Conservation (phyloP, 2,797 vertebrate species). For the Liparis tanakae region DNA sequence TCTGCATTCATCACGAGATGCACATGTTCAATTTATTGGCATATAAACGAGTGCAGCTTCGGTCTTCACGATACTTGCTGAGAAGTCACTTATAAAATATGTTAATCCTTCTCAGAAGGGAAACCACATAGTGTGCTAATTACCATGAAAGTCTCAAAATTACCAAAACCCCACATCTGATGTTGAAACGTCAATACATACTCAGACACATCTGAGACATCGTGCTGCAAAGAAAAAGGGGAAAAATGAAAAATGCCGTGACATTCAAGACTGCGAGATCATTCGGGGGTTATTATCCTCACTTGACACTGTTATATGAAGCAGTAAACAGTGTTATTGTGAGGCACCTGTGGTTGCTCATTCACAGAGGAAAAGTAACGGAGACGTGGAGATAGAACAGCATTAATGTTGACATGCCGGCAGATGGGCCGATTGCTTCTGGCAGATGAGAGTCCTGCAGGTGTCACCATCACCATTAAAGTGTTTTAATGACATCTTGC, state of each 20-base stretch:
- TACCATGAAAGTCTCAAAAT: neutral
- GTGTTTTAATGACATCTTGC: constrained; percentile 24
- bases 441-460: constrained; percentile 40
- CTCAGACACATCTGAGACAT: constrained; percentile 5
- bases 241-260: neutral
- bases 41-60: neutral
- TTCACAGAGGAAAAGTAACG: constrained; percentile 44
- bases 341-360: constrained; percentile 50
- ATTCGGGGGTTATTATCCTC: constrained; percentile 40
- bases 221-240: neutral
- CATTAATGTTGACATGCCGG: constrained; percentile 44
- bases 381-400: constrained; percentile 28
- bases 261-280: constrained; percentile 24
- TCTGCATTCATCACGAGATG: neutral
- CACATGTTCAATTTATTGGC: neutral
- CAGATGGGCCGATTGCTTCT: constrained; percentile 41
- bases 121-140: neutral
- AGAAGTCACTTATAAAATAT: constrained; percentile 4
- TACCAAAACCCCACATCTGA: neutral
- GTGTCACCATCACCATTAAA: constrained; percentile 23
- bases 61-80: neutral
- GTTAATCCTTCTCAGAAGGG: constrained; percentile 1
- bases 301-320: constrained; percentile 58
- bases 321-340: constrained; percentile 60
- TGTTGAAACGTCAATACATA: neutral